Evolutionary conservation across 2,888 invertebrate genomes (phyloP).

Genomic region (Brenthis hecate): DNA sequence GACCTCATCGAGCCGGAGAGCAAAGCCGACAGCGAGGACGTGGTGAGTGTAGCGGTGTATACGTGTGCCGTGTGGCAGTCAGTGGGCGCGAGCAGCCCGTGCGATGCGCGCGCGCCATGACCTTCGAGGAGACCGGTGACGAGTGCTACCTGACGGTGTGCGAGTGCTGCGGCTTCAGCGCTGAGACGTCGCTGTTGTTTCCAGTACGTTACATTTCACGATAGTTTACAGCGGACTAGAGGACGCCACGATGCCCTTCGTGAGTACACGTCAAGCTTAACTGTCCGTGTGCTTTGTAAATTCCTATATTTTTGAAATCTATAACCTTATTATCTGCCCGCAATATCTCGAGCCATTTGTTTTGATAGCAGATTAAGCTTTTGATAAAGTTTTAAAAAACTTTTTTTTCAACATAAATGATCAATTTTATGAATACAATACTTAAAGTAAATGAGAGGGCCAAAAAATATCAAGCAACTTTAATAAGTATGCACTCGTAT

Average conservation of each 20-base stretch:
- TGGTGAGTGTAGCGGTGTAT: slow-evolving; percentile 57
- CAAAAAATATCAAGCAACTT: too few species aligned
- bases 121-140: slow-evolving; percentile 77
- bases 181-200: slow-evolving; percentile 74
- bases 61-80: slow-evolving; percentile 43
- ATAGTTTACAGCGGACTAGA: slow-evolving; percentile 65
- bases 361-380: too few species aligned
- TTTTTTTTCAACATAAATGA: background rate
- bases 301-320: slow-evolving; percentile 3
- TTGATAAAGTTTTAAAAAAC: background rate
- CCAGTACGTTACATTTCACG: slow-evolving; percentile 79
- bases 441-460: too few species aligned
- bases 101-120: slow-evolving; percentile 80
- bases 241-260: slow-evolving; percentile 71
- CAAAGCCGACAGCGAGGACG: slow-evolving; percentile 57
- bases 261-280: slow-evolving; percentile 67
- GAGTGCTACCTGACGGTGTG: slow-evolving; percentile 77
- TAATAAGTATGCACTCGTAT: too few species aligned
- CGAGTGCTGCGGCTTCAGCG: slow-evolving; percentile 81
- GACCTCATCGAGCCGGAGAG: slow-evolving; percentile 75
- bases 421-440: too few species aligned
- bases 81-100: slow-evolving; percentile 65
- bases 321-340: background rate
- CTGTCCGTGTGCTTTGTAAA: slow-evolving; percentile 55
- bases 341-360: background rate